Conservation (phyloP, 2,797 vertebrate genomes). For the Amniataba percoides region DNA sequence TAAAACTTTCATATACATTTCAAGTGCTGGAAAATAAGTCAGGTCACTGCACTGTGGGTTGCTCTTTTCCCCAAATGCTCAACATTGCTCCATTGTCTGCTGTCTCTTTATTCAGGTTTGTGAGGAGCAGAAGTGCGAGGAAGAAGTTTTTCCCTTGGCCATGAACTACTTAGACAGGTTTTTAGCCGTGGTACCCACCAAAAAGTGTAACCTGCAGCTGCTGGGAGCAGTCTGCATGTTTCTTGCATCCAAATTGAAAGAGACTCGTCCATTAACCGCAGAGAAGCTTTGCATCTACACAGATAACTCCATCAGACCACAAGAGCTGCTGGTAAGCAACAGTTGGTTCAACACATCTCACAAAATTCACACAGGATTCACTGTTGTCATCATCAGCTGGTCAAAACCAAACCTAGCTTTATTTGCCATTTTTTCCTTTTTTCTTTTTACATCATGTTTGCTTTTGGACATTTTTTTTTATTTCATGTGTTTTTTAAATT, state of each 20-base stretch:
- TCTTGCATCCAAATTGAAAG: slow-evolving; percentile 99
- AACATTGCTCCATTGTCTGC: slow-evolving; percentile 67
- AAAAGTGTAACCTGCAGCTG: slow-evolving; percentile 96
- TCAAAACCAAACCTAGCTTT: background rate
- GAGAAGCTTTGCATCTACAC: slow-evolving; percentile 99
- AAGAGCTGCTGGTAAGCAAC: slow-evolving; percentile 94
- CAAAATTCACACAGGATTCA: slow-evolving; percentile 22
- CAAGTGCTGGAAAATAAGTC: slow-evolving; percentile 32
- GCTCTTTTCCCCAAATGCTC: slow-evolving; percentile 53
- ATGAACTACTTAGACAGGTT: slow-evolving; percentile 99
- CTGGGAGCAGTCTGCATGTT: slow-evolving; percentile 99
- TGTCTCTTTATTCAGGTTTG: slow-evolving; percentile 89
- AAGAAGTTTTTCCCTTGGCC: slow-evolving; percentile 98
- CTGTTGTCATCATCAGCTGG: slow-evolving; percentile 33
- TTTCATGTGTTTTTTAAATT: slow-evolving; percentile 6
- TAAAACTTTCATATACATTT: slow-evolving; percentile 51
- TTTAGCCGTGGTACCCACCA: slow-evolving; percentile 94
- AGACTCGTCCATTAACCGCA: slow-evolving; percentile 97
- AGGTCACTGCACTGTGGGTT: slow-evolving; percentile 34
- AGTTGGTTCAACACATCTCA: slow-evolving; percentile 41
- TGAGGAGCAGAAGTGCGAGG: slow-evolving; percentile 98
- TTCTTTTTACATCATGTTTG: slow-evolving; percentile 4
- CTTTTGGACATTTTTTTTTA: slow-evolving; percentile 17
- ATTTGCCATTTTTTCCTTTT: background rate
- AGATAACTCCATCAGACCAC: slow-evolving; percentile 96